Evolutionary conservation across 1,140 invertebrate genomes (phyloP), one percentile per base, ranked within the genome.

Genomic region (Zaprionus kolodkinae): DNA sequence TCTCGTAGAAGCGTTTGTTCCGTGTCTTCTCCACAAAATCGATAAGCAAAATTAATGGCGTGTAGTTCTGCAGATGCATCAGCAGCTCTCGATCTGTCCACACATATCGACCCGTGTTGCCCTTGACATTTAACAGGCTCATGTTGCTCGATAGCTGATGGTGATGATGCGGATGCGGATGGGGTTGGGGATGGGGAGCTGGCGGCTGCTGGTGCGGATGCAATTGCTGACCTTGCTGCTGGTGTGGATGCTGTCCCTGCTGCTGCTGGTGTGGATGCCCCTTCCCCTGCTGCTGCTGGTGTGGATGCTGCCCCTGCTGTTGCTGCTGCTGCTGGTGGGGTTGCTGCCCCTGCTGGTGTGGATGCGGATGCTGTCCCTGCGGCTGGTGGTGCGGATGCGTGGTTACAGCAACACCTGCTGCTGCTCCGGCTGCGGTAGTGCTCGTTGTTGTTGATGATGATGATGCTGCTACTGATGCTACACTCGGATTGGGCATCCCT

Each of bases 11-110:
- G 2, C 91, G 90, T 60, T 91, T 91, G 30, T 90, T 91, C 12
- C 91, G 83, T 0, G 91, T 91, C 67, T 91, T 91, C 40, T 91
- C 86, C 76, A 91, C 91, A 40, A 91, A 91, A 63, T 91, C 91
- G 55, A 91, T 91, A 3, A 91, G 65, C 30, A 90, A 59, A 10
- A 91, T 91, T 7, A 91, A 56, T 0, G 91, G 91, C 6, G 91
- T 91, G 61, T 91, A 91, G 57, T 91, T 91, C 66, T 91, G 91
- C 27, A 91, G 62, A 70, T 91, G 91, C 91, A 91, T 91, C 2
- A 91, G 9, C 0, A 91, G 72, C 61, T 91, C 91, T 21, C 91
- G 73, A 56, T 91, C 90, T 0, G 90, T 91, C 91, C 91, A 91
- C 0, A 91, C 36, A 57, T 91, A 91, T 11, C 87, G 79, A 0